Percentiles rank a stretch among this genome's conserved stretches.
Conservation (phyloP, 2,113 vertebrate genomes). For the Leucosticte australis region DNA sequence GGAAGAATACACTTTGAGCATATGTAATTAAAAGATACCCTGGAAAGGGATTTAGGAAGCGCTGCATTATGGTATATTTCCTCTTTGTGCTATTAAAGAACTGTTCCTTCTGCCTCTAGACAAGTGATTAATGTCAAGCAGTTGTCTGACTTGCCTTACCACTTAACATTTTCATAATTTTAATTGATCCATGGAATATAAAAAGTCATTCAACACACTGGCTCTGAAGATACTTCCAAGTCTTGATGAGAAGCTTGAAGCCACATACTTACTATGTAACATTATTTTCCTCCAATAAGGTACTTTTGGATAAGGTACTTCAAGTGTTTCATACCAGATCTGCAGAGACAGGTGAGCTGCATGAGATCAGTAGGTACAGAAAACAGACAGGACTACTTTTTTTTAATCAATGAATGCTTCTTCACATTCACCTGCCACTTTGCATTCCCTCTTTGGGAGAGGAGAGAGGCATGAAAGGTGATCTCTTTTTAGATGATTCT, state of each 20-base stretch:
- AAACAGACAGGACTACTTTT: neutral
- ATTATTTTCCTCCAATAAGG: neutral
- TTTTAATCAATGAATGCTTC: neutral
- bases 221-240: neutral
- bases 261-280: neutral
- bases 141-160: neutral
- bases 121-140: neutral
- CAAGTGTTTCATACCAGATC: neutral
- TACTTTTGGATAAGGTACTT: neutral
- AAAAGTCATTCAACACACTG: neutral
- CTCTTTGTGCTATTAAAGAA: neutral
- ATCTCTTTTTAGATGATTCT: neutral
- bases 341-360: neutral
- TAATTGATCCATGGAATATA: neutral
- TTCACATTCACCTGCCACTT: neutral
- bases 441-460: neutral
- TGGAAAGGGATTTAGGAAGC: constrained; percentile 20
- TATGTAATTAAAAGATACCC: neutral
- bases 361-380: neutral
- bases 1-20: neutral
- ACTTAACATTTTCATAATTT: neutral
- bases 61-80: neutral
- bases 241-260: neutral
- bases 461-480: neutral
- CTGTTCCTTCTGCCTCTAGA: neutral